Evolutionary conservation across 1,140 invertebrate genomes (phyloP), one percentile per base, ranked within the genome.

Genomic region (Dendroctonus valens): DNA sequence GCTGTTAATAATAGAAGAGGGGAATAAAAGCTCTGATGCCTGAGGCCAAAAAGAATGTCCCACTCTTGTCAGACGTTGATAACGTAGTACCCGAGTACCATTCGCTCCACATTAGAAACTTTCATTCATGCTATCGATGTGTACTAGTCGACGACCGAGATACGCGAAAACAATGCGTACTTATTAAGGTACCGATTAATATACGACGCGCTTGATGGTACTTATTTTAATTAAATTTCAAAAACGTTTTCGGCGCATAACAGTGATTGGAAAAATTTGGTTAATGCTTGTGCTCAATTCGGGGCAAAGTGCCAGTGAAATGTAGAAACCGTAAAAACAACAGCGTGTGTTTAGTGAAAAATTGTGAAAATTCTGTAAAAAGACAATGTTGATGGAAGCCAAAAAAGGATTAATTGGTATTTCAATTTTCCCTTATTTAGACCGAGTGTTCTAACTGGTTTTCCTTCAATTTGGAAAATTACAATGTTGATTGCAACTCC

Each of bases 401-500:
- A 46, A 46, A 46, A 46, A 9, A 46, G 12, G 42, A 46, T 11
- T 46, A 46, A 46, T 11, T 11, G 4, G 42, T 5, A 0, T 46
- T 46, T 11, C 12, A 46, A 12, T 26, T 26, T 26, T 26, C 26
- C 1, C 26, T 26, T 3, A 26, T 3, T 26, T 26, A 26, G 26
- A 3, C 26, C 26, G 26, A 26, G 26, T 26, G 26, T 26, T 26
- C 3, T 46, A 12, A 46, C 42, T 11, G 12, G 12, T 11, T 9
- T 46, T 9, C 1, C 2, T 46, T 46, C 42, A 4, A 46, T 46
- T 46, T 9, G 42, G 8, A 12, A 11, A 46, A 46, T 1, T 55
- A 68, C 44, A 57, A 69, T 69, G 67, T 59, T 69, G n/a, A 69
- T 69, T 59, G 62, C 67, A 14, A 69, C 67, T 14, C 67, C 67